Evolutionary conservation across 2,888 invertebrate genomes (phyloP), one percentile per base, ranked within the genome.

Genomic region (Drosophila aldrichi): DNA sequence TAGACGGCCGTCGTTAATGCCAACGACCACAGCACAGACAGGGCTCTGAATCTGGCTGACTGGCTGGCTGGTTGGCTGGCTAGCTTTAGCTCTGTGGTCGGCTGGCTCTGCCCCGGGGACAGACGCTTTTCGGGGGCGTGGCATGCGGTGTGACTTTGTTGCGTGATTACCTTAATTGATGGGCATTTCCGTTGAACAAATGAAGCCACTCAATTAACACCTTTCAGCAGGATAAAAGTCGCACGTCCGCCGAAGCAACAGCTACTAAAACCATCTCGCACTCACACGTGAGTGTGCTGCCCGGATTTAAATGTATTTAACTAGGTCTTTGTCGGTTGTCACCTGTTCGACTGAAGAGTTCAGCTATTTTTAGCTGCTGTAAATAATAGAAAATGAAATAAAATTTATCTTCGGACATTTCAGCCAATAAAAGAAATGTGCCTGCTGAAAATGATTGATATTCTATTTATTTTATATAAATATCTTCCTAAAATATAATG

Each of bases 131-230:
- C 0, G 38, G 49, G 83, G 89, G 87, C 89, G 82, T 77, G 81
- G 84, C 86, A 55, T 29, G 61, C 66, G 64, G 82, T 88, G 86
- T 82, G 86, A 88, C 90, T 86, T 86, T 86, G 90, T 87, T 87
- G 86, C 86, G 86, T 87, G 90, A 87, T 87, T 87, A 87, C 83
- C 90, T 82, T 87, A 87, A 87, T 87, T 87, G 86, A 87, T 87
- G 86, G 90, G 89, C 86, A 87, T 87, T 87, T 87, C 86, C 86
- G 86, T 73, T 81, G 81, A 75, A 66, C 89, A 90, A 87, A 87
- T 90, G 89, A 87, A 87, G 90, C 90, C 90, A 87, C 86, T 87
- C 86, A 90, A 90, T 87, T 87, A 87, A 87, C 86, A 87, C 86
- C 89, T 90, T 88, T 90, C 83, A 87, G 56, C 67, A 67, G 87